Evolutionary conservation across 1,140 invertebrate genomes (phyloP).

Genomic region (Drosophila tropicalis): DNA sequence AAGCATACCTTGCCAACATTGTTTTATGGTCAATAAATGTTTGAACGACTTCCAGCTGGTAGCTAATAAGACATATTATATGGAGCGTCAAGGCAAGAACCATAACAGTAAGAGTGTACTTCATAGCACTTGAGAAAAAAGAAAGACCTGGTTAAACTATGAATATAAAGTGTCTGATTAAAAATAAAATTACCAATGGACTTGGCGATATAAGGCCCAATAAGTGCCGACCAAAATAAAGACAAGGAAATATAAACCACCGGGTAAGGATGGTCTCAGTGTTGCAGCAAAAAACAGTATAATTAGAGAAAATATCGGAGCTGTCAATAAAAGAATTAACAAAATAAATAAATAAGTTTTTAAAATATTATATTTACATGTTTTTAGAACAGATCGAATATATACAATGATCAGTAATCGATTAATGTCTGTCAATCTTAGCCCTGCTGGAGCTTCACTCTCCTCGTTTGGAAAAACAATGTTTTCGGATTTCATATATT

Average conservation of each 20-base stretch:
- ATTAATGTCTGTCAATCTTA: constrained; percentile 49
- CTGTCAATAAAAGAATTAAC: constrained; percentile 77
- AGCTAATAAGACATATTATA: constrained; percentile 39
- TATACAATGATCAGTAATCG: constrained; percentile 52
- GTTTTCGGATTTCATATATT: constrained; percentile 55
- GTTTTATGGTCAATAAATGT: constrained; percentile 86
- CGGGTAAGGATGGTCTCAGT: constrained; percentile 90
- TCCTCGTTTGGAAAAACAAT: constrained; percentile 59
- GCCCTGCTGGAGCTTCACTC: constrained; percentile 64
- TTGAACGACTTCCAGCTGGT: constrained; percentile 84
- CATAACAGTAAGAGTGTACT: constrained; percentile 37
- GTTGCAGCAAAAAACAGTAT: constrained; percentile 90
- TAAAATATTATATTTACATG: constrained; percentile 39
- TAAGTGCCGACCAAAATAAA: constrained; percentile 93
- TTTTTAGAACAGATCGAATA: constrained; percentile 49
- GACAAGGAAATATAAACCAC: constrained; percentile 92
- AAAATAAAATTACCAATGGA: constrained; percentile 83
- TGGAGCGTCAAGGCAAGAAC: constrained; percentile 37
- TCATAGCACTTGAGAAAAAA: constrained; percentile 27
- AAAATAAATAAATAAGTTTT: neutral
- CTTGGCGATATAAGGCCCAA: constrained; percentile 92
- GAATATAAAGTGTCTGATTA: too few species aligned
- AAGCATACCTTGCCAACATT: constrained; percentile 86
- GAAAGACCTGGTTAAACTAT: neutral
- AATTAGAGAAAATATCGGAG: constrained; percentile 88